phyloP scores from a whole-genome alignment of 2,113 vertebrate genomes.

The Sinocyclocheilus rhinocerous region DNA sequence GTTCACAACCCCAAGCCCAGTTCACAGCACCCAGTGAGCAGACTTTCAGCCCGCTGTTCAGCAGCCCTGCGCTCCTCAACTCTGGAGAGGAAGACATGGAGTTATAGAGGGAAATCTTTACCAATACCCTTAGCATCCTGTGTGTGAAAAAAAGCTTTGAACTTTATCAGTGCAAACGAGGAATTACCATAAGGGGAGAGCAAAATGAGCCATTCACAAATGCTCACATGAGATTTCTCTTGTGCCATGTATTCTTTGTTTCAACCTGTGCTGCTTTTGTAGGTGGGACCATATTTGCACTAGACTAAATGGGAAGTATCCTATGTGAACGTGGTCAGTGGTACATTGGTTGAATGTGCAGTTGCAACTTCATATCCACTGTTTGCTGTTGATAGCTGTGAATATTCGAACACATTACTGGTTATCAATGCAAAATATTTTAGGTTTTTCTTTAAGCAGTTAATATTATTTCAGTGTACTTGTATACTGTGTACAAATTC shows the following conservation, averaged over 20 bases:
- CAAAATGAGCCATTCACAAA: not conserved
- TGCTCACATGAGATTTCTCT: not conserved
- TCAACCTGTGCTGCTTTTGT: not conserved
- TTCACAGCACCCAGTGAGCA: constrained; percentile 54
- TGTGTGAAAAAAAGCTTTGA: constrained; percentile 13
- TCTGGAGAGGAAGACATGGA: constrained; percentile 81
- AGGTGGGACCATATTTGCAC: constrained; percentile 23
- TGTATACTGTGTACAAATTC: not conserved
- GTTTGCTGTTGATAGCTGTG: constrained; percentile 1
- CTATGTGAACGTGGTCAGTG: not conserved
- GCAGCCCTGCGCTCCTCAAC: constrained; percentile 59
- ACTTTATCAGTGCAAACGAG: not conserved
- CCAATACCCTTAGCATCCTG: not conserved
- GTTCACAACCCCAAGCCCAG: constrained; percentile 21
- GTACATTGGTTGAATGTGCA: constrained; percentile 2
- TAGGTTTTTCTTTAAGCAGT: not conserved
- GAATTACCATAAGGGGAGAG: not conserved
- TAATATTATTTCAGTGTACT: not conserved
- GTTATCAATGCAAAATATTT: not conserved
- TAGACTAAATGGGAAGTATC: not conserved
- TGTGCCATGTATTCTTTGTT: not conserved
- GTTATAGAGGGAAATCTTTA: constrained; percentile 63
- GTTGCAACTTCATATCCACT: not conserved
- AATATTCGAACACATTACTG: not conserved
- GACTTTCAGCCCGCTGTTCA: constrained; percentile 57